A percentile compares a stretch with the other conserved stretches of the same genome.
Evolutionary conservation across 2,797 vertebrate species (phyloP).

Genomic region (Neosilurus hyrtlii): DNA sequence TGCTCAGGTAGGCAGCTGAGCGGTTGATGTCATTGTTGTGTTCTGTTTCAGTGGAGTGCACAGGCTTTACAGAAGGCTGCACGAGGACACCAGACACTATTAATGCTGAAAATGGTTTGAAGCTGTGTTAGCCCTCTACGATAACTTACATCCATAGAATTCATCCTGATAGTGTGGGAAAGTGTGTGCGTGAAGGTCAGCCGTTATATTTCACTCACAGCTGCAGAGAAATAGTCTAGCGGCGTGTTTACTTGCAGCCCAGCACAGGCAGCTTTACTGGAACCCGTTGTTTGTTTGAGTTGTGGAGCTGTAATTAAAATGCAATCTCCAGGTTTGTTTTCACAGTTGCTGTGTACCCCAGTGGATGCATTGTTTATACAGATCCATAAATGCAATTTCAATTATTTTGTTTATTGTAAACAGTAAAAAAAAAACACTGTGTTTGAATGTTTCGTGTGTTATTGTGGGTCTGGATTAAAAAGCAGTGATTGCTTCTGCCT

Average conservation of each 20-base stretch:
- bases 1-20: constrained; percentile 15
- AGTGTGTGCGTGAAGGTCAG: constrained; percentile 63
- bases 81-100: not conserved
- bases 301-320: constrained; percentile 83
- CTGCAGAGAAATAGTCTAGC: constrained; percentile 79
- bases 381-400: constrained; percentile 75
- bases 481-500: constrained; percentile 64
- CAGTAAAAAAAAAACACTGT: constrained; percentile 56
- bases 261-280: constrained; percentile 81
- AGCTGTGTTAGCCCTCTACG: not conserved
- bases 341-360: constrained; percentile 74
- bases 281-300: constrained; percentile 81
- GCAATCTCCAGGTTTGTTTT: constrained; percentile 75
- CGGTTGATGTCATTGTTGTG: constrained; percentile 3
- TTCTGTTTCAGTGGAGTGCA: not conserved
- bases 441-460: constrained; percentile 29
- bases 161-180: constrained; percentile 15
- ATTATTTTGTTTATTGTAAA: constrained; percentile 81
- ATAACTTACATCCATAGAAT: not conserved
- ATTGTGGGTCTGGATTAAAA: constrained; percentile 53
- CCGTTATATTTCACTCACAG: constrained; percentile 86
- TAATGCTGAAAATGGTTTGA: not conserved
- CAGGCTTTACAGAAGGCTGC: not conserved
- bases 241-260: constrained; percentile 85
- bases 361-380: constrained; percentile 74